These are phyloP conservation scores for Carettochelys insculpta DNA, from an alignment of 2,113 vertebrate species.

Conservation along the genomic window DNA sequence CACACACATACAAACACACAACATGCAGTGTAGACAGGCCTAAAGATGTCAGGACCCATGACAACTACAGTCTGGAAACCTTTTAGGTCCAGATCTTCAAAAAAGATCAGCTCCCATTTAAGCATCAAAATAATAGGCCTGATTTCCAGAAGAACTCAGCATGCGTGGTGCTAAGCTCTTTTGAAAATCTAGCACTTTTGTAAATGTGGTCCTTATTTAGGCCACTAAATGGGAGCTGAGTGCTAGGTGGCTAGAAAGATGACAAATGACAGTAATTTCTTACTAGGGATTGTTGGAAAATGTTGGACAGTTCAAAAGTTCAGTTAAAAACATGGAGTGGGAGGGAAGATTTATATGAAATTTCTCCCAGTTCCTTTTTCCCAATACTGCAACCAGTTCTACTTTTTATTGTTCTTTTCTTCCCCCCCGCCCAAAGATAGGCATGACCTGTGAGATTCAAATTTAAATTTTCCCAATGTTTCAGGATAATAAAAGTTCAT, in stretches of 20 bases:
- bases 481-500: neutral
- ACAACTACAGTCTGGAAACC: conserved; percentile 45
- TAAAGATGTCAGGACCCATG: conserved; percentile 1
- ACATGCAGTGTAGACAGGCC: rapidly evolving
- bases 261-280: conserved; percentile 47
- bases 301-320: neutral
- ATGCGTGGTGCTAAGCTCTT: conserved; percentile 54
- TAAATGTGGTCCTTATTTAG: conserved; percentile 69
- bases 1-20: too few relatives aligned
- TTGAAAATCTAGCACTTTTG: conserved; percentile 50
- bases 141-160: neutral
- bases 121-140: neutral
- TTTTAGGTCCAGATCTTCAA: conserved; percentile 40
- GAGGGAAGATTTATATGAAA: neutral
- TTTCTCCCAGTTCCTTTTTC: neutral
- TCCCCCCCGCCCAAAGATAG: neutral
- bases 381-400: neutral
- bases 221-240: conserved; percentile 19
- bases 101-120: conserved; percentile 20
- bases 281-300: neutral
- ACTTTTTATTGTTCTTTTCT: conserved; percentile 15
- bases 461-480: conserved; percentile 17
- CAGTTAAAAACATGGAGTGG: neutral
- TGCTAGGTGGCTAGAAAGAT: conserved; percentile 26
- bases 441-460: rapidly evolving